Conservation (phyloP, 2,797 vertebrate species). For the Botia kubotai region DNA sequence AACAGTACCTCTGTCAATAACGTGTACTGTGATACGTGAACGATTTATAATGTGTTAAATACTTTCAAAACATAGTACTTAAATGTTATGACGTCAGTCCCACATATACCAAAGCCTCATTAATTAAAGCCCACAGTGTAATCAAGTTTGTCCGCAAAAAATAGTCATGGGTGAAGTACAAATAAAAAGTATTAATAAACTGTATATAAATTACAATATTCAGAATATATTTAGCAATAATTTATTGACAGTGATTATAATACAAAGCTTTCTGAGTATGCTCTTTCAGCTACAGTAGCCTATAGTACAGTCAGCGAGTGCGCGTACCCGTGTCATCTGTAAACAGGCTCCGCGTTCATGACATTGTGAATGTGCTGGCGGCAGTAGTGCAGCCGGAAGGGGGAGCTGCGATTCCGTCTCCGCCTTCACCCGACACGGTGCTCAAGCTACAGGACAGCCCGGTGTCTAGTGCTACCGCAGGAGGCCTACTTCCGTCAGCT, state of each 20-base stretch:
- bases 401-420: constrained; percentile 56
- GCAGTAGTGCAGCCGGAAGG: constrained; percentile 53
- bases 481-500: constrained; percentile 77
- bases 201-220: too few relatives aligned
- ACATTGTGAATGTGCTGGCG: constrained; percentile 38
- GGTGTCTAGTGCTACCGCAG: constrained; percentile 62
- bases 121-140: too few relatives aligned
- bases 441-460: constrained; percentile 56
- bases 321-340: constrained; percentile 12
- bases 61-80: background rate
- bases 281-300: background rate
- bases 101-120: too few relatives aligned
- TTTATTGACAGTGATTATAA: too few relatives aligned
- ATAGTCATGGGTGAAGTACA: too few relatives aligned
- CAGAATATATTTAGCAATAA: too few relatives aligned
- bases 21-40: background rate
- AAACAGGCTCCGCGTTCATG: constrained; percentile 50
- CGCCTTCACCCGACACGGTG: constrained; percentile 56
- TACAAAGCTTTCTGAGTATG: background rate
- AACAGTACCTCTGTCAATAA: too few relatives aligned
- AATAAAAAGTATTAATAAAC: too few relatives aligned
- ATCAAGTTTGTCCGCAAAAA: too few relatives aligned
- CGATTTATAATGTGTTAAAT: background rate
- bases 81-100: too few relatives aligned
- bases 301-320: background rate